Evolutionary conservation across 2,113 vertebrate species (phyloP), one percentile per base, ranked within the genome.

Genomic region (Antechinus flavipes): DNA sequence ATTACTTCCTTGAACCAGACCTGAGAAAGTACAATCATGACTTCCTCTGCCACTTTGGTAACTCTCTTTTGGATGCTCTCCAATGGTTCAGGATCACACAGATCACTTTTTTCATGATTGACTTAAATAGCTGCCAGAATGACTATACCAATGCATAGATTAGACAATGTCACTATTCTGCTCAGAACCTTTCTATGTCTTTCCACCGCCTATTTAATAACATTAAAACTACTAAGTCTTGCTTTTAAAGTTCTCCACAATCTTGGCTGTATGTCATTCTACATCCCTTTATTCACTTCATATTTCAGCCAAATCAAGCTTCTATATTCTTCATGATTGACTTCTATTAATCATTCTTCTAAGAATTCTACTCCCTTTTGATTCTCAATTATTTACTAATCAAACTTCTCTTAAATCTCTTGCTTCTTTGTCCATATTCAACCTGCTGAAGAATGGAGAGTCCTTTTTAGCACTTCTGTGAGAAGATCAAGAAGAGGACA

Each of bases 361-460:
- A 93, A 94, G 95, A 94, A 89, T 8, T n/a, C 90, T 52, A 90
- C 25, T 94, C 90, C 93, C 89, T 95, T 27, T 8, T 54, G 53
- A 53, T 92, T 96, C 93, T 95, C 54, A 49, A 68, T n/a, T 53
- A 91, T 93, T 52, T 54, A 90, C 52, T 91, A 58, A 76, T 93
- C 76, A 56, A 23, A 68, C 91, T 25, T 58, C 35, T 89, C 96
- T 54, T 54, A 91, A 91, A 3, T 93, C 54, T 94, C 90, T 94
- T 95, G 8, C 54, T 19, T 91, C 89, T 76, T 3, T 47, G 56
- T 94, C 90, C 55, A 50, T 6, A 24, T 91, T 92, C 89, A 27
- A 12, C 5, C 30, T 42, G 94, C 22, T 55, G 27, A 19, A 42
- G 58, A 11, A 14, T n/a, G 92, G 92, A 56, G 42, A 93, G 0